Conservation (phyloP, 2,797 vertebrate genomes). For the Bucorvus abyssinicus region DNA sequence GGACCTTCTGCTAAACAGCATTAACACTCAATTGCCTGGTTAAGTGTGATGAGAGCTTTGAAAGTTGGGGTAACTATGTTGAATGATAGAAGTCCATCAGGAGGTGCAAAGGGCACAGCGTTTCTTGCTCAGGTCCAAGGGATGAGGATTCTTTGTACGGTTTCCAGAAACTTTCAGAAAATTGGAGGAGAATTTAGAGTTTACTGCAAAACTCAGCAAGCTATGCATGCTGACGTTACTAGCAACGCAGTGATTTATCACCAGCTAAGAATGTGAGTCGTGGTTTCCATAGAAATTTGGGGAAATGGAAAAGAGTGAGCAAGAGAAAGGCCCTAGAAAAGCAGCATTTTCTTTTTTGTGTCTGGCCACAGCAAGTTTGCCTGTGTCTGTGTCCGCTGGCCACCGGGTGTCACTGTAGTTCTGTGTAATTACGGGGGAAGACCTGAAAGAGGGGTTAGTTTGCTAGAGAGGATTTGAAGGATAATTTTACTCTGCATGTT, state of each 20-base stretch:
- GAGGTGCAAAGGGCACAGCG: not conserved
- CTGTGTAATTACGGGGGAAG: not conserved
- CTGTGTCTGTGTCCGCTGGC: not conserved
- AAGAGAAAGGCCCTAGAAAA: not conserved
- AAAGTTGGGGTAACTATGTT: not conserved
- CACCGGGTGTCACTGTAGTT: constrained; percentile 62
- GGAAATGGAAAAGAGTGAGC: not conserved
- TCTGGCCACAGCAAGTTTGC: not conserved
- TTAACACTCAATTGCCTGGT: not conserved
- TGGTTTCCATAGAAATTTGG: not conserved
- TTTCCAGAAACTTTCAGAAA: not conserved
- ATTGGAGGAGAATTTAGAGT: not conserved
- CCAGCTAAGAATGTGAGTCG: not conserved
- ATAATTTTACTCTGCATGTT: not conserved
- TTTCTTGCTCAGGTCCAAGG: not conserved
- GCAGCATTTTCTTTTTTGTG: too few relatives aligned
- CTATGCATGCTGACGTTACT: not conserved
- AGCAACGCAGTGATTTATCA: not conserved
- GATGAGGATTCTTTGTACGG: not conserved
- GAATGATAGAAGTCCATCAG: not conserved
- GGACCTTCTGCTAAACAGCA: not conserved
- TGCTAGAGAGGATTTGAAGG: not conserved
- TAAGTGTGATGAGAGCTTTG: not conserved
- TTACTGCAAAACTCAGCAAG: not conserved
- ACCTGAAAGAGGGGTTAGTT: rapidly evolving